A percentile compares a stretch with the other conserved stretches of the same genome.
Conservation (phyloP, 2,888 invertebrate genomes). For the Miltochrista miniata region DNA sequence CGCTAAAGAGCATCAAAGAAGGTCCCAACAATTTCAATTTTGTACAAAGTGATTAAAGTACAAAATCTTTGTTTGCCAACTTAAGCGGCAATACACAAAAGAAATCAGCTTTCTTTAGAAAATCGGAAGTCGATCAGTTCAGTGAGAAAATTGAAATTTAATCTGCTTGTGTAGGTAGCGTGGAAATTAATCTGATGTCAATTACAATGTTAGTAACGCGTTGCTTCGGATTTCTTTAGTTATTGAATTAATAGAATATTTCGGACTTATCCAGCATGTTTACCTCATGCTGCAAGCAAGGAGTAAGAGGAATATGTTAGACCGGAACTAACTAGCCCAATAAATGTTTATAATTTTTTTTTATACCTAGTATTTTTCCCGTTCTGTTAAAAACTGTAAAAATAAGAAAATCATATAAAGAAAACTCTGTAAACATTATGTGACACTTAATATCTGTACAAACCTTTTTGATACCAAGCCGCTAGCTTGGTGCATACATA, state of each 20-base stretch:
- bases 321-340: no score
- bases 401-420: no score
- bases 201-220: background rate
- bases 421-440: no score
- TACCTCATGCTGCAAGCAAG: no score
- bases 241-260: background rate
- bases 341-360: no score
- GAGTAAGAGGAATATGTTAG: no score
- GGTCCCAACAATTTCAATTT: slow-evolving; percentile 30
- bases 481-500: no score
- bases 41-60: slow-evolving; percentile 28
- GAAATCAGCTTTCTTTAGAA: slow-evolving; percentile 15
- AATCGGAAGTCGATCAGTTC: slow-evolving; percentile 22
- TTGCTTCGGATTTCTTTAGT: background rate
- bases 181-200: slow-evolving; percentile 1
- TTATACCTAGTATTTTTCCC: no score
- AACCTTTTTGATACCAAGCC: no score
- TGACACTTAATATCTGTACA: no score
- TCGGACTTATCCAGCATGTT: no score
- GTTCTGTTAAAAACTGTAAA: no score
- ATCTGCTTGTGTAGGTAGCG: slow-evolving; percentile 4
- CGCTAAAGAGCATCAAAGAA: slow-evolving; percentile 27
- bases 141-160: slow-evolving; percentile 20
- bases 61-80: slow-evolving; percentile 25
- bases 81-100: slow-evolving; percentile 21